Conservation (phyloP, 2,797 vertebrate genomes). For the Xiphophorus birchmanni region DNA sequence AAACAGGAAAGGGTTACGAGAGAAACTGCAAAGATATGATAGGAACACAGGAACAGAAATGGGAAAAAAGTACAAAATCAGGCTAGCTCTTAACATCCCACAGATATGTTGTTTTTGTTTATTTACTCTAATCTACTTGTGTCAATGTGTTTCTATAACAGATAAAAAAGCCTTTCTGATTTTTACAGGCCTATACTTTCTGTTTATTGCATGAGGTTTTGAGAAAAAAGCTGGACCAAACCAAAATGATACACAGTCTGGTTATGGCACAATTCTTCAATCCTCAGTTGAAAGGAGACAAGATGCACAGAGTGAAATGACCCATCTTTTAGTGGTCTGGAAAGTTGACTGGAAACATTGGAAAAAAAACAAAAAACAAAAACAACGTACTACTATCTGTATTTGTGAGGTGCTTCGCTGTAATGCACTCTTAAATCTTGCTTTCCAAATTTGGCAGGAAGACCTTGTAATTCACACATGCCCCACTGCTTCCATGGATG, state of each 20-base stretch:
- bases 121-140: neutral
- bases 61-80: conserved; percentile 18
- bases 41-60: conserved; percentile 1
- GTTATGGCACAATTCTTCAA: conserved; percentile 51
- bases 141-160: conserved; percentile 8
- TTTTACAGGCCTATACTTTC: conserved; percentile 22
- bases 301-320: conserved; percentile 42
- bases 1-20: neutral
- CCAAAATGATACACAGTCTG: conserved; percentile 49
- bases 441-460: conserved; percentile 39
- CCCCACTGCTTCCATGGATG: conserved; percentile 34
- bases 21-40: conserved; percentile 7
- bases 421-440: conserved; percentile 38
- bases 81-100: conserved; percentile 5
- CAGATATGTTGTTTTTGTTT: neutral
- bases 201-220: neutral
- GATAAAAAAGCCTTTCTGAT: conserved; percentile 15
- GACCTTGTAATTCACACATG: conserved; percentile 47
- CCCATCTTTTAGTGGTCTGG: conserved; percentile 64
- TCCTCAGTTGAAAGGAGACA: conserved; percentile 44
- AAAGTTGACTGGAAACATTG: conserved; percentile 30
- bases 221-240: conserved; percentile 15
- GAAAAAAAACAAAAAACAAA: conserved; percentile 8
- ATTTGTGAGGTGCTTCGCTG: conserved; percentile 47
- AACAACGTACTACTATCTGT: conserved; percentile 32